Percentiles rank a stretch among this genome's conserved stretches.
phyloP scores from a whole-genome alignment of 2,797 vertebrate species.

The Xenentodon cancila region DNA sequence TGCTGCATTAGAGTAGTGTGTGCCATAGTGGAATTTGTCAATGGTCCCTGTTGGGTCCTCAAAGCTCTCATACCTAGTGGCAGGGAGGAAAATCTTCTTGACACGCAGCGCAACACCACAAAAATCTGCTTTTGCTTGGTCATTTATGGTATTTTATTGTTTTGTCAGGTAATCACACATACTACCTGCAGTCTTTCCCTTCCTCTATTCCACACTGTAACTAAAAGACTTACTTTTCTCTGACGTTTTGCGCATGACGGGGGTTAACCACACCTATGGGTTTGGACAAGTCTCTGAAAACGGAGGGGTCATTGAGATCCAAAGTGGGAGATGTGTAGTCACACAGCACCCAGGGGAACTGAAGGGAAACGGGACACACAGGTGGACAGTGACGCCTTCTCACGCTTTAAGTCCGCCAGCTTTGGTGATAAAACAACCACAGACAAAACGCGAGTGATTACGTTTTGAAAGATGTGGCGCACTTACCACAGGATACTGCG shows the following conservation, averaged over 20 bases:
- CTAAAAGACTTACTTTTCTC: slow-evolving; percentile 89
- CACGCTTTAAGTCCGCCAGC: neutral
- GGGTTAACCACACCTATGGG: slow-evolving; percentile 95
- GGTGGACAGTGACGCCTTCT: neutral
- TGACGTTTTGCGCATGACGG: slow-evolving; percentile 92
- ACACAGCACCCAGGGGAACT: slow-evolving; percentile 97
- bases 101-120: too few species aligned
- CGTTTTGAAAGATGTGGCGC: too few species aligned
- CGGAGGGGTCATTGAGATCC: slow-evolving; percentile 87
- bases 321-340: slow-evolving; percentile 90
- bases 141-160: too few species aligned
- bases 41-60: slow-evolving; percentile 94
- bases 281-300: slow-evolving; percentile 96
- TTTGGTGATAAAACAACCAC: neutral
- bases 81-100: neutral
- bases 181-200: too few species aligned
- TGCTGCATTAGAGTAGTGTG: slow-evolving; percentile 97
- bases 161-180: too few species aligned
- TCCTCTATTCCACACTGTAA: neutral
- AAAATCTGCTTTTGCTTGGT: too few species aligned
- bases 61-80: slow-evolving; percentile 93
- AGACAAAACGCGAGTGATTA: neutral
- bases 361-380: slow-evolving; percentile 24
- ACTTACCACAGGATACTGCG: slow-evolving; percentile 97
- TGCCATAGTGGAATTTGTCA: slow-evolving; percentile 98